Base-by-base conservation (phyloP, 2,888 invertebrate species). In the Pseudanteris insignis region DNA sequence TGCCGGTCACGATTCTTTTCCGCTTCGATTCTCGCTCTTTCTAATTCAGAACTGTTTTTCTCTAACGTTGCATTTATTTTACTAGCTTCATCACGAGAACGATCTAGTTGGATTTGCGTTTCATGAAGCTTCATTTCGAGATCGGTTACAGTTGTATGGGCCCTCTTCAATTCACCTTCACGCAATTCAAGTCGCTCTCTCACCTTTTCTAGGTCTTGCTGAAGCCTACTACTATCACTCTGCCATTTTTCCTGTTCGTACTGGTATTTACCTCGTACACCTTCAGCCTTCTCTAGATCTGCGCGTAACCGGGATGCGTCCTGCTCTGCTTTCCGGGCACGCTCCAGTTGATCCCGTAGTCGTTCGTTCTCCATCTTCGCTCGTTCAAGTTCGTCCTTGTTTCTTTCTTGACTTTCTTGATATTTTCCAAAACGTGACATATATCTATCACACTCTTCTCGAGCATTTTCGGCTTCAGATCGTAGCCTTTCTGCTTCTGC, bases 1-100 rank as follows among this genome's bases (percentile, higher is more conserved):
- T 92, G 89, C 63, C 92, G 85, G 72, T 94, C 94, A 69, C 91
- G 86, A 63, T 92, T 87, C 82, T 94, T 94, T 76, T 94, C 94
- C 70, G 91, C 89, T 81, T 94, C 94, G 76, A 94, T 92, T 73
- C 91, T 89, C 67, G 92, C 89, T 33, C 92, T 85, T 79, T 92
- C 94, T 70, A 92, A 83, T 71, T 93, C 92, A 64, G 85, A 83
- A 28, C 91, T 85, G 77, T 91, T 90, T 74, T 91, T 90, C 69
- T 93, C 93, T 77, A 93, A 89, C 28, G 86, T 85, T 28, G 86
- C 86, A 65, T 86, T 84, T 11, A 89, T 82, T 79, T 93, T 93
- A 21, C 86, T 84, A 9, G 90, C 87, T 78, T 93, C 93, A 41
- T 88, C 86, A 74, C 90, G 89, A 28, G 90, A 88, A 38, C 92